phyloP scores from a whole-genome alignment of 2,113 vertebrate species.

The Dolichotis patagonum region DNA sequence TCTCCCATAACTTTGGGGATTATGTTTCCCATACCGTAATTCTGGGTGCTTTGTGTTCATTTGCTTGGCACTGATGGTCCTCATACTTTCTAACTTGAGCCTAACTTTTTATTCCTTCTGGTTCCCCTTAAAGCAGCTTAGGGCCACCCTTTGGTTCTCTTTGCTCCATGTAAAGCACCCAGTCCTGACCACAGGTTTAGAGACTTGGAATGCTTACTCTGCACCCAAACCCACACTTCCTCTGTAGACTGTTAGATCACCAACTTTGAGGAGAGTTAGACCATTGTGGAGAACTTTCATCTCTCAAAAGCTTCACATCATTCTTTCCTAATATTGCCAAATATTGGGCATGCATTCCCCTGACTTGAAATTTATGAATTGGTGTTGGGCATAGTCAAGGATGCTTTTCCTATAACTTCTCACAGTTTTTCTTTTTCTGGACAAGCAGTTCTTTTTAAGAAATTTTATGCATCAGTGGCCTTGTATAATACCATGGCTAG shows the following conservation, averaged over 20 bases:
- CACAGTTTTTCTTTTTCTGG: background rate
- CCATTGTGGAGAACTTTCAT: background rate
- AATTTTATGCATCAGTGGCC: background rate
- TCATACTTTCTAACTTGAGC: background rate
- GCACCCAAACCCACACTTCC: background rate
- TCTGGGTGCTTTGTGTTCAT: background rate
- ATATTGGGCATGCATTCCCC: background rate
- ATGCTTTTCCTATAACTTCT: background rate
- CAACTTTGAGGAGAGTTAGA: background rate
- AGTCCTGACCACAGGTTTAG: background rate
- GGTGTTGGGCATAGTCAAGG: background rate
- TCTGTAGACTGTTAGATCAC: background rate
- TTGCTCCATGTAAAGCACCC: rapidly evolving
- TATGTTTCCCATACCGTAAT: background rate
- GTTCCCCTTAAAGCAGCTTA: background rate
- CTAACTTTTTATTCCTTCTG: background rate
- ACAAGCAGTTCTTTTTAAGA: background rate
- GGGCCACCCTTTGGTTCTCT: background rate
- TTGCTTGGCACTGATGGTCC: background rate
- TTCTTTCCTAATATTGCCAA: background rate
- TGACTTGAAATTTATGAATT: background rate
- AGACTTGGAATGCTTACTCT: background rate
- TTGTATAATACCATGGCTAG: background rate
- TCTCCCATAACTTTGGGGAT: background rate
- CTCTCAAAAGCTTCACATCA: background rate